Evolutionary conservation across 1,140 invertebrate species (phyloP), one percentile per base, ranked within the genome.

Genomic region (Meloidogyne hapla): DNA sequence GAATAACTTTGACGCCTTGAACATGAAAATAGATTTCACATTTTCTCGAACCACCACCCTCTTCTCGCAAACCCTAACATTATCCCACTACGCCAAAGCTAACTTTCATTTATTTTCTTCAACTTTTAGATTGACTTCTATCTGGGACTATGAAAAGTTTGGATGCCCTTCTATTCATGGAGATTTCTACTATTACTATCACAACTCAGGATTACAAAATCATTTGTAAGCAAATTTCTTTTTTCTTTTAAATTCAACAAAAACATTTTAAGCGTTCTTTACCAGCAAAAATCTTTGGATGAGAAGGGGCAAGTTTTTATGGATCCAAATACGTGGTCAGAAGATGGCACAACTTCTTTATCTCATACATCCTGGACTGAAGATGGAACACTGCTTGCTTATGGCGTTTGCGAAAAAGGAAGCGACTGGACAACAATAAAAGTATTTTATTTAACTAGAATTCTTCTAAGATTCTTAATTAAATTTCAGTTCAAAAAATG

Each of bases 81-180:
- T 33, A 0, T 33, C 33, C 33, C 33, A 33, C 33, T 33, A 33
- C 33, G 8, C 33, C 33, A 33, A 33, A 33, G 8, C 33, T 33
- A 5, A 8, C 33, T 33, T 33, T 33, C 8, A 5, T 33, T 33
- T 33, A 33, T 33, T 5, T 8, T 5, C 33, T 33, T 33, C 33
- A 18, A 18, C 13, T 18, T 21, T 85, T 56, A 90, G 89, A 75
- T 89, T 98, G 3, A 96, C 92, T 0, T 91, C 95, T 81, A 89
- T 98, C 3, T 97, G 94, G 94, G 93, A 99, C 88, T 98, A 93
- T 89, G 93, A 94, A 40, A 98, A 96, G 88, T 96, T 93, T 88
- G 92, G 93, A 0, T 93, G 93, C 83, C 95, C 95, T 0, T 91
- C 90, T 79, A 91, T 91, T 84, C 90, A 92, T 84, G 95, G 95